A percentile compares a stretch with the other conserved stretches of the same genome.
These are phyloP conservation scores for Drosophila auraria DNA, from an alignment of 1,140 invertebrate species.

Conservation along the genomic window DNA sequence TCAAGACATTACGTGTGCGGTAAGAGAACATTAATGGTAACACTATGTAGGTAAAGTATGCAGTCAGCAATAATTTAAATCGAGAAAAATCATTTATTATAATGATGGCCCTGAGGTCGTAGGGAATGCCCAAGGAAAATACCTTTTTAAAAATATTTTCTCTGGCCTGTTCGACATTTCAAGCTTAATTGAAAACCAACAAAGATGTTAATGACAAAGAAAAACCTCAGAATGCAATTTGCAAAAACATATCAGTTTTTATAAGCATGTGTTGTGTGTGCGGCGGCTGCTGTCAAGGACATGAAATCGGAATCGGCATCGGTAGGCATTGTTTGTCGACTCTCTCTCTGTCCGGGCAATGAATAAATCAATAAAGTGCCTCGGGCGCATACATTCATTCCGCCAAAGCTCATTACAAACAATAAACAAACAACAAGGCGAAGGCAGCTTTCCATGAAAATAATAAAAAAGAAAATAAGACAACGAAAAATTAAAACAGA, in stretches of 20 bases:
- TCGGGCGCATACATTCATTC: constrained; percentile 10
- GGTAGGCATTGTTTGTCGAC: constrained; percentile 9
- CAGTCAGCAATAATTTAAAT: background rate
- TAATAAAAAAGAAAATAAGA: background rate
- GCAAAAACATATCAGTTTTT: constrained; percentile 19
- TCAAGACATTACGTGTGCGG: constrained; percentile 18
- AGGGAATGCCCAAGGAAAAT: background rate
- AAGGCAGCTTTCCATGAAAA: background rate
- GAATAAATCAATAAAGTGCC: constrained; percentile 33
- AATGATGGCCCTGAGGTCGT: background rate
- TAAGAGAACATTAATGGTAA: constrained; percentile 13
- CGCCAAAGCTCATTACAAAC: constrained; percentile 48
- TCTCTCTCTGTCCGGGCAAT: constrained; percentile 5
- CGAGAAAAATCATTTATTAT: background rate
- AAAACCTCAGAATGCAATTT: constrained; percentile 12
- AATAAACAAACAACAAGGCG: constrained; percentile 24
- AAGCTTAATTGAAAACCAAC: constrained; percentile 44
- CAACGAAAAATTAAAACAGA: background rate
- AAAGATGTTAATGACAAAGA: constrained; percentile 39
- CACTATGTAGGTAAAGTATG: constrained; percentile 11
- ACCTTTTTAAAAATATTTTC: constrained; percentile 23
- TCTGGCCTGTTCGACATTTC: constrained; percentile 1
- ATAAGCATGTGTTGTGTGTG: constrained; percentile 14
- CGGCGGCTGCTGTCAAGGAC: constrained; percentile 29
- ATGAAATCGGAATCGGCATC: constrained; percentile 11